Percentiles rank a stretch among this genome's conserved stretches.
Evolutionary conservation across 2,888 invertebrate species (phyloP).

Genomic region (Ornithoptera priamus): DNA sequence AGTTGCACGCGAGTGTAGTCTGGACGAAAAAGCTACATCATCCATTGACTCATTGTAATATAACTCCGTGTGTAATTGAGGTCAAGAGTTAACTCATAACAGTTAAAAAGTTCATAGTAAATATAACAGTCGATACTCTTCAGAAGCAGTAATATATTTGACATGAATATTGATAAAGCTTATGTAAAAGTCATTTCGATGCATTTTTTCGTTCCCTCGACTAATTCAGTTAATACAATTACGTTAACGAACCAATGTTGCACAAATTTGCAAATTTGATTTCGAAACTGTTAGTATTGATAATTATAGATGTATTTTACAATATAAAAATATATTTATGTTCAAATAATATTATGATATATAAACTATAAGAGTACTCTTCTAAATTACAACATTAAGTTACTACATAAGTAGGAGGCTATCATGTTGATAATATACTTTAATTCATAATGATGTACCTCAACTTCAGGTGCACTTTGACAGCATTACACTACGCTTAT

Average conservation of each 20-base stretch:
- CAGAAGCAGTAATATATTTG: slow-evolving; percentile 2
- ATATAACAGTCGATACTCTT: not conserved
- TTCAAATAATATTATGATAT: not conserved
- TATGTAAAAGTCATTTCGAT: slow-evolving; percentile 38
- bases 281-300: slow-evolving; percentile 54
- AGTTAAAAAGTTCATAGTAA: no score
- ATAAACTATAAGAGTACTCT: not conserved
- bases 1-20: no score
- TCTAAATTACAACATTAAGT: not conserved
- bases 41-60: no score
- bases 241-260: slow-evolving; percentile 68
- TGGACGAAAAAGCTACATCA: no score
- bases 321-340: not conserved
- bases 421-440: not conserved
- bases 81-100: no score
- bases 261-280: slow-evolving; percentile 75
- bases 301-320: slow-evolving; percentile 42
- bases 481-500: not conserved
- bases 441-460: not conserved
- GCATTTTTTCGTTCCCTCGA: slow-evolving; percentile 40
- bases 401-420: not conserved
- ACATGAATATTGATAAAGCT: slow-evolving; percentile 29
- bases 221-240: slow-evolving; percentile 53
- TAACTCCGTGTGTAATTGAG: no score
- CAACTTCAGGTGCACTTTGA: not conserved